These are phyloP conservation scores for Cryptoblepharus egeriae DNA, from an alignment of 2,797 vertebrate genomes.

Conservation along the genomic window DNA sequence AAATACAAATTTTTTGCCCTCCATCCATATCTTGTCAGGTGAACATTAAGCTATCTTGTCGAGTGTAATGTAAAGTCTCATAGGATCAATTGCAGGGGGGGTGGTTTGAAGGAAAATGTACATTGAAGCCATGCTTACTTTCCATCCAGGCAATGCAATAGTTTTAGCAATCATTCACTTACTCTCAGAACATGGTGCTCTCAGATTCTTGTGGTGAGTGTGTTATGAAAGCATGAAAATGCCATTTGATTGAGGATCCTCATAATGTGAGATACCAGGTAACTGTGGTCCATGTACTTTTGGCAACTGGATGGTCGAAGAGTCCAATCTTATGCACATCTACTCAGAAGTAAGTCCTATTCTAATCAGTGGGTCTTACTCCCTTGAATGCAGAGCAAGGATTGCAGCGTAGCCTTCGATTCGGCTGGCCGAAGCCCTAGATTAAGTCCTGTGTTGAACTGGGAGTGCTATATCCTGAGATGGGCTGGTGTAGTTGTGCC, in stretches of 20 bases:
- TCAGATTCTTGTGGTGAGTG: neutral
- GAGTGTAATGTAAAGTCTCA: neutral
- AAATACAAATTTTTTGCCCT: neutral
- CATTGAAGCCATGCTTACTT: neutral
- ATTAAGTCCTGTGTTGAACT: no score
- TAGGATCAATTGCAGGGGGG: neutral
- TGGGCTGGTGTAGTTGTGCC: no score
- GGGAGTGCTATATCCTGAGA: no score
- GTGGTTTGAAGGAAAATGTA: neutral
- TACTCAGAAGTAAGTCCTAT: no score
- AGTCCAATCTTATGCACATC: no score
- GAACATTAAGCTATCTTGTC: neutral
- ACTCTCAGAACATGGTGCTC: neutral
- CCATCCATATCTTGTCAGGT: neutral
- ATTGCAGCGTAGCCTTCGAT: no score
- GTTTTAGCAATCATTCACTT: neutral
- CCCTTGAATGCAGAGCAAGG: no score
- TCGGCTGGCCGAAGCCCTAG: no score
- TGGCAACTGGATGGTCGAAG: neutral
- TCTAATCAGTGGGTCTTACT: no score
- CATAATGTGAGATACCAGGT: neutral
- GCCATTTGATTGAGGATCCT: neutral
- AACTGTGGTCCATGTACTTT: neutral
- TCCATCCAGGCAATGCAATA: neutral
- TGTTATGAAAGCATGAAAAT: neutral